These are phyloP conservation scores for Sylvicapra grimmia DNA, from an alignment of 2,113 vertebrate genomes.

Conservation along the genomic window DNA sequence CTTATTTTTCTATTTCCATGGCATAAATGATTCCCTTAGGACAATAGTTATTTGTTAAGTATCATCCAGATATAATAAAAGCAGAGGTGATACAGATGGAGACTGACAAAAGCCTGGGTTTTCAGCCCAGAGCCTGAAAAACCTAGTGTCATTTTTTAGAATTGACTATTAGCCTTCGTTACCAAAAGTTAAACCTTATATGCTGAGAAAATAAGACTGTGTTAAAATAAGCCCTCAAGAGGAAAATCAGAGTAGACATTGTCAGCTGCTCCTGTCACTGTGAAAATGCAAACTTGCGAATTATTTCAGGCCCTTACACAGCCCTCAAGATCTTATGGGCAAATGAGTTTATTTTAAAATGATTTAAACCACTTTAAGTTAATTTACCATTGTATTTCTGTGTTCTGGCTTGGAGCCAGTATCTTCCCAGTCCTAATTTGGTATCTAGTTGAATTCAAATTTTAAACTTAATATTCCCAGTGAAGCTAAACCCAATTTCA, in stretches of 20 bases:
- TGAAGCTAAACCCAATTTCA: background rate
- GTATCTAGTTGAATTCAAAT: background rate
- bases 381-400: conserved; percentile 32
- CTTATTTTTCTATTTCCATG: conserved; percentile 22
- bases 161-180: conserved; percentile 25
- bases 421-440: background rate
- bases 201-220: background rate
- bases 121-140: background rate
- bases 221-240: conserved; percentile 35
- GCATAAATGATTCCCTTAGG: background rate
- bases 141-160: background rate
- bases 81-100: background rate
- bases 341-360: conserved; percentile 49
- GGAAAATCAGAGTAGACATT: background rate
- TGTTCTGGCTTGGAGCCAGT: conserved; percentile 8
- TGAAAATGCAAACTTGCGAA: conserved; percentile 29
- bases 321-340: background rate
- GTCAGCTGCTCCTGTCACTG: conserved; percentile 38
- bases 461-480: background rate
- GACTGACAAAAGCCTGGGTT: background rate
- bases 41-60: conserved; percentile 3
- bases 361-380: conserved; percentile 34
- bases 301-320: conserved; percentile 17
- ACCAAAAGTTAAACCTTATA: background rate
- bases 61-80: background rate